Conservation (phyloP, 2,888 invertebrate species). For the Andrena bucephala region DNA sequence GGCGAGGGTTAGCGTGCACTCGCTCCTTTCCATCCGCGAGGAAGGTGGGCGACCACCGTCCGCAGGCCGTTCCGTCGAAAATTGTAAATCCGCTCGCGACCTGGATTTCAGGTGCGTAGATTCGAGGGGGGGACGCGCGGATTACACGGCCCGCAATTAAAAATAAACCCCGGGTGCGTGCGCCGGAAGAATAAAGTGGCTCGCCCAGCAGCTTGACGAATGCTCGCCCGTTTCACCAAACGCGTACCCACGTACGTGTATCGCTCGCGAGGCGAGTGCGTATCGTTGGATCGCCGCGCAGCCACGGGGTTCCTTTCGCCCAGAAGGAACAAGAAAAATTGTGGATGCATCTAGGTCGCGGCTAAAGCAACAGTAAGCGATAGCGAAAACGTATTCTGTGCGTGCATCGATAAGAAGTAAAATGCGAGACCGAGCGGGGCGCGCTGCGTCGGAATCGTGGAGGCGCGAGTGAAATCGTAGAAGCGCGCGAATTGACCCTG, state of each 20-base stretch:
- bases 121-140: conserved; percentile 22
- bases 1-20: conserved; percentile 19
- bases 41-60: background rate
- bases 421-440: conserved; percentile 33
- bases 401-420: conserved; percentile 78
- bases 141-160: conserved; percentile 48
- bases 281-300: conserved; percentile 72
- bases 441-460: conserved; percentile 2
- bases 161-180: conserved; percentile 60
- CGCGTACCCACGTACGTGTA: too few species aligned
- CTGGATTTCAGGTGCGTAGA: conserved; percentile 56
- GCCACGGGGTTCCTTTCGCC: conserved; percentile 53
- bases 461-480: background rate
- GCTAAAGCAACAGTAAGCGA: conserved; percentile 77
- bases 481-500: background rate
- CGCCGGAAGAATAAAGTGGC: conserved; percentile 54
- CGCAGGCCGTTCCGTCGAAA: background rate
- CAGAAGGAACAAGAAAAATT: conserved; percentile 73
- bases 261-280: conserved; percentile 42
- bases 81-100: conserved; percentile 9
- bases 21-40: background rate
- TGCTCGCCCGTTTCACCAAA: conserved; percentile 16
- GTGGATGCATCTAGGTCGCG: conserved; percentile 81
- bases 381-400: conserved; percentile 75
- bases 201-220: conserved; percentile 57